phyloP scores from a whole-genome alignment of 2,888 invertebrate species.

The Polia nebulosa region DNA sequence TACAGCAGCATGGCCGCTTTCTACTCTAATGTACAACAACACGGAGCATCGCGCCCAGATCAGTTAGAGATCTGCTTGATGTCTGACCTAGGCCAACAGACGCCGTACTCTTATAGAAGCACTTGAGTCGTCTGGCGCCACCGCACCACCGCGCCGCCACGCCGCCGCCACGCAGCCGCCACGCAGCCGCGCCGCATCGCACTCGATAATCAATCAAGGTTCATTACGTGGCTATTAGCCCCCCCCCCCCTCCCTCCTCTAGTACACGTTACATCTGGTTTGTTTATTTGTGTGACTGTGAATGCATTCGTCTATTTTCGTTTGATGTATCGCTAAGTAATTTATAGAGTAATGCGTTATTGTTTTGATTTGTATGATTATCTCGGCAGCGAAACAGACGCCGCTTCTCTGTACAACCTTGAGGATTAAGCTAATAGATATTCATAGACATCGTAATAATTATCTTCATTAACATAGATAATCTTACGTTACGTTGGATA shows the following conservation, averaged over 20 bases:
- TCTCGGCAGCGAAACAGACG: constrained; percentile 24
- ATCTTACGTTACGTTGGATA: constrained; percentile 31
- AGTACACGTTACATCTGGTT: constrained; percentile 55
- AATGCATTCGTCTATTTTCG: constrained; percentile 62
- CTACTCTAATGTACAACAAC: neutral
- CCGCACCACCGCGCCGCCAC: constrained; percentile 37
- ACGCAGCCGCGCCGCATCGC: constrained; percentile 66
- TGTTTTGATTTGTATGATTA: constrained; percentile 55
- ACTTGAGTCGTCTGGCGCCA: constrained; percentile 75
- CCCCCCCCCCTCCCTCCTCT: constrained; percentile 25
- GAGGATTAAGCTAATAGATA: constrained; percentile 24
- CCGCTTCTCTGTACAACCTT: constrained; percentile 33
- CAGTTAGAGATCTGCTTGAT: constrained; percentile 61
- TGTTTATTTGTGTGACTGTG: constrained; percentile 61
- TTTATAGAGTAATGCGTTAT: constrained; percentile 64
- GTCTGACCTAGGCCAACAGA: constrained; percentile 76
- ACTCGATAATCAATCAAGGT: constrained; percentile 83
- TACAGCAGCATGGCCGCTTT: neutral
- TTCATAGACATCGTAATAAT: constrained; percentile 26
- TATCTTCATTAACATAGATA: constrained; percentile 41
- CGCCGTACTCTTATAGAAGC: constrained; percentile 74
- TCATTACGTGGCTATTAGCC: constrained; percentile 69
- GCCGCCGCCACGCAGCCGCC: constrained; percentile 38
- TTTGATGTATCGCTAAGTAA: constrained; percentile 62
- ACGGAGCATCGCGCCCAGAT: constrained; percentile 29